Evolutionary conservation across 92 coral and sea anemone genomes (phyloP), one percentile per base, ranked within the genome.

Genomic region (Parazoanthus darwini): DNA sequence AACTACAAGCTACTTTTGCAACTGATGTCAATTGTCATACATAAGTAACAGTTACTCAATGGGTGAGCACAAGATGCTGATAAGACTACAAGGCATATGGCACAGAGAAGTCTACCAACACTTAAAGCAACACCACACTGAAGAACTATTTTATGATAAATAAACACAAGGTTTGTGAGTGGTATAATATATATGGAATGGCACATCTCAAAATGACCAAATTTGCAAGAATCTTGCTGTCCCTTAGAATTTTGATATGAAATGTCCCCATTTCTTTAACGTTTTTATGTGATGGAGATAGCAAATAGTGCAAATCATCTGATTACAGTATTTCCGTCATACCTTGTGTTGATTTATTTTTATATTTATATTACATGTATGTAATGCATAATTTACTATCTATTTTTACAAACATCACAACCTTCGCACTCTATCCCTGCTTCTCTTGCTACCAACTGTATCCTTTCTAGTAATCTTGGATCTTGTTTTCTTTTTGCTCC

Each of bases 381-480:
- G 8, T 36, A 74, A 46, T 39, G 20, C 8, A 48, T 9, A 79
- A n/a, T 18, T 46, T 46, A 20, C 4, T 80, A 16, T 26, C 51
- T 25, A 33, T 23, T 46, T 22, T 8, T 65, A 42, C 4, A 3
- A 42, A 25, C 16, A 84, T 70, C 25, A 76, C 35, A 84, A 42
- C 68, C 87, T 70, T n/a, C 87, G 58, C 74, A 84, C 79, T 72
- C 87, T 46, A 8, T 74, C 78, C 44, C 87, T 84, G 44, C 87
- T 84, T 37, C 65, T 84, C 79, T 84, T 84, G 65, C 79, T 18
- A 11, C 87, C 87, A 44, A 84, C 58, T 15, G 87, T 84, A 29
- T 70, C 78, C 58, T 46, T 84, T 46, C 63, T 82, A n/a, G 67
- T 25, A 33, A 33, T 72, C 56, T 50, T 84, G 14, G 87, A 72